phyloP scores from a whole-genome alignment of 1,140 invertebrate genomes.

The Reticulitermes speratus region DNA sequence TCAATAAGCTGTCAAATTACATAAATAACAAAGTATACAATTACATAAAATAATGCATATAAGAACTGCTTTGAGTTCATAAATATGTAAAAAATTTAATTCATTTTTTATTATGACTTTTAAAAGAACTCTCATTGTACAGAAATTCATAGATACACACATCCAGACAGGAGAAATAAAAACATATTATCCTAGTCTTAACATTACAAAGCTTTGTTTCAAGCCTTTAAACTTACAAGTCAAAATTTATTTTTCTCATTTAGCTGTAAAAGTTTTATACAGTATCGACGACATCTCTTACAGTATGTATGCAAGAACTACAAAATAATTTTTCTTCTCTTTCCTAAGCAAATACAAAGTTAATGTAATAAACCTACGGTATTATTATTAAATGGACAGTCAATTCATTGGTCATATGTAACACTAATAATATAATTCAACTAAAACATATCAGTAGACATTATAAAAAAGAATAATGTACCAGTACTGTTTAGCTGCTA shows the following conservation, averaged over 20 bases:
- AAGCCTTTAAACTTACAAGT: not conserved
- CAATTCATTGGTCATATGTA: not conserved
- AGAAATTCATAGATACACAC: constrained; percentile 12
- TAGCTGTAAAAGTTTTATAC: not conserved
- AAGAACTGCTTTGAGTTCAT: not conserved
- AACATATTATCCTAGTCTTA: not conserved
- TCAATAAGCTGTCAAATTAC: no score
- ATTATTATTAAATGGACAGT: not conserved
- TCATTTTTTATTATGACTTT: not conserved
- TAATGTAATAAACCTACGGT: not conserved
- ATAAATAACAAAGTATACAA: no score
- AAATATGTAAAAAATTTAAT: constrained; percentile 1
- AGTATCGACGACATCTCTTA: not conserved
- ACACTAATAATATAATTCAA: not conserved
- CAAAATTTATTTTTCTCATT: not conserved
- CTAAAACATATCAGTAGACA: constrained; percentile 3
- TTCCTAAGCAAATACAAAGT: not conserved
- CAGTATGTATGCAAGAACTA: not conserved
- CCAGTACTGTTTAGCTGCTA: not conserved
- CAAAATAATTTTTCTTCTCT: not conserved
- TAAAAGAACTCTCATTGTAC: constrained; percentile 8
- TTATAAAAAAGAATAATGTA: not conserved
- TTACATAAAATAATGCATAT: not conserved
- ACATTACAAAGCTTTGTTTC: not conserved
- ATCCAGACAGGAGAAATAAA: not conserved